phyloP scores from a whole-genome alignment of 1,140 invertebrate species.

The Drosophila prosaltans region DNA sequence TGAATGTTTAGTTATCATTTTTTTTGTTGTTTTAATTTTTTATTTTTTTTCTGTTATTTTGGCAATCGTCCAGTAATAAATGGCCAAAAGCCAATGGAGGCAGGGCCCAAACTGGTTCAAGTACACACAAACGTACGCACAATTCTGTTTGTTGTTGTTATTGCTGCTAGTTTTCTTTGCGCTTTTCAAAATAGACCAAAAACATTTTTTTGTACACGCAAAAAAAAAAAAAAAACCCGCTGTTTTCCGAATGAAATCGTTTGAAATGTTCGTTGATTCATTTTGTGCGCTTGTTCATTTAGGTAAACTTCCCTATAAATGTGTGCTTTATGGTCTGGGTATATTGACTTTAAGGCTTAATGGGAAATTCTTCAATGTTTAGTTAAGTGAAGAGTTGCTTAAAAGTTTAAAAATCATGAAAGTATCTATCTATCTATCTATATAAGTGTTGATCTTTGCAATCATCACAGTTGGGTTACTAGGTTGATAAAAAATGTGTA shows the following conservation, averaged over 20 bases:
- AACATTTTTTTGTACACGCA: not conserved
- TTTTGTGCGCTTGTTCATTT: not conserved
- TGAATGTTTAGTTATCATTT: not conserved
- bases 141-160: conserved; percentile 21
- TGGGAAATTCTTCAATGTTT: no score
- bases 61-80: conserved; percentile 8
- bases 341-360: not conserved
- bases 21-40: no score
- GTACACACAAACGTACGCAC: conserved; percentile 41
- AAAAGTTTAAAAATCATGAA: no score
- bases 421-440: no score
- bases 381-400: no score
- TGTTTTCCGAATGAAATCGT: conserved; percentile 5
- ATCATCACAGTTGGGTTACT: no score
- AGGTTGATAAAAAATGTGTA: no score
- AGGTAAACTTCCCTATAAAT: not conserved
- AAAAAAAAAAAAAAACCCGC: not conserved
- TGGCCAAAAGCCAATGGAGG: conserved; percentile 61
- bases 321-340: not conserved
- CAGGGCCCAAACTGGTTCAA: conserved; percentile 68
- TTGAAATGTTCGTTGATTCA: conserved; percentile 10
- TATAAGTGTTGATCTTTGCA: no score
- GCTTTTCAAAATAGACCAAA: conserved; percentile 11
- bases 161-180: conserved; percentile 4
- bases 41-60: no score